A percentile compares a stretch with the other conserved stretches of the same genome.
phyloP scores from a whole-genome alignment of 2,113 vertebrate species.

The Pseudopodoces humilis region DNA sequence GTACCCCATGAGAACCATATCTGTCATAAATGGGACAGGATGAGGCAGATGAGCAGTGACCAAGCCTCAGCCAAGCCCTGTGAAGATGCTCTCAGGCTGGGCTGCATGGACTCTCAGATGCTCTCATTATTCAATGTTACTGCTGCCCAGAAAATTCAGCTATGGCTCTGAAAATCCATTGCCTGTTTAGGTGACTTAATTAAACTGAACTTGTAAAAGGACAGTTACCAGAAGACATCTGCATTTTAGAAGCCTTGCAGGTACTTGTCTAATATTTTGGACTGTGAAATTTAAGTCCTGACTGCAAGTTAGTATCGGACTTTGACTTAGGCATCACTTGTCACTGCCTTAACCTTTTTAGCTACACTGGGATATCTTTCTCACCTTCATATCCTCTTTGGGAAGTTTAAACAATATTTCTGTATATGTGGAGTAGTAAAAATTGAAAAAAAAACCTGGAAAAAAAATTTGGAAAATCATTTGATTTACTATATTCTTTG shows the following conservation, averaged over 20 bases:
- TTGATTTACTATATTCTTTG: neutral
- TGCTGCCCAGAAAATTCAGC: neutral
- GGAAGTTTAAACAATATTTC: neutral
- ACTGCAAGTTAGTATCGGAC: neutral
- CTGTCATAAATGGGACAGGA: fast-evolving
- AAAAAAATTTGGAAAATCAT: neutral
- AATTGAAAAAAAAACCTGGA: neutral
- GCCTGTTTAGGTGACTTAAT: neutral
- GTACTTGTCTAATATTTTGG: neutral
- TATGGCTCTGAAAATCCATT: neutral
- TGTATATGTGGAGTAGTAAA: neutral
- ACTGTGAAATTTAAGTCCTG: neutral
- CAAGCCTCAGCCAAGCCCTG: neutral
- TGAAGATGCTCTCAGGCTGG: neutral
- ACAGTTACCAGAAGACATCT: neutral
- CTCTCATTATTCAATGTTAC: neutral
- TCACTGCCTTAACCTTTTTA: neutral
- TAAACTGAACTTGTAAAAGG: neutral
- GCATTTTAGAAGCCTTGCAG: neutral
- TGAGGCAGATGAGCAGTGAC: neutral
- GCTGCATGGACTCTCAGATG: neutral
- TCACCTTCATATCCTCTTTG: neutral
- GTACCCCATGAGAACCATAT: neutral
- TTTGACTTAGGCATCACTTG: neutral
- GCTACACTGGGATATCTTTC: neutral